Conservation (phyloP, 2,888 invertebrate genomes). For the Chorisops tibialis region DNA sequence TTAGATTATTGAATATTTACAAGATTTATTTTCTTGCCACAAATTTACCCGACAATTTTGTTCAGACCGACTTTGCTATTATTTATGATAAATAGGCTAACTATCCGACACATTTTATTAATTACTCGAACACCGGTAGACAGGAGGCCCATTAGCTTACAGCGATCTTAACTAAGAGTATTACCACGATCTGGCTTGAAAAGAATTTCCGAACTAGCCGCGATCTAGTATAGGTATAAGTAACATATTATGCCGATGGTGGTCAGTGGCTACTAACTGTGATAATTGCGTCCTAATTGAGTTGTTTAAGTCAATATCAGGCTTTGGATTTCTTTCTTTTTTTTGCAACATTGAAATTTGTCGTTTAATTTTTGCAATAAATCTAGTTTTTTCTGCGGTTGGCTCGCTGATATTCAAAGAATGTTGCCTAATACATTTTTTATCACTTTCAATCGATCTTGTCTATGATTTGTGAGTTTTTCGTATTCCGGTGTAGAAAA, state of each 20-base stretch:
- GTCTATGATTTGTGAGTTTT: no score
- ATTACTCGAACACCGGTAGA: slow-evolving; percentile 19
- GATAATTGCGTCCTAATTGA: slow-evolving; percentile 24
- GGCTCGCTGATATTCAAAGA: no score
- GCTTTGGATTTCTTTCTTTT: neutral
- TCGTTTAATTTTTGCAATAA: no score
- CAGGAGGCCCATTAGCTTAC: slow-evolving; percentile 2
- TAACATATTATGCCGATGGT: slow-evolving; percentile 18
- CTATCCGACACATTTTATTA: slow-evolving; percentile 20
- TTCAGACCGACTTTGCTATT: no score
- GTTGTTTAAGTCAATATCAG: slow-evolving; percentile 21
- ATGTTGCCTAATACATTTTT: no score
- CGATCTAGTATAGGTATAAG: neutral
- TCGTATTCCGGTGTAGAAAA: no score
- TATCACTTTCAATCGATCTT: no score
- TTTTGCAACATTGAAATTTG: no score
- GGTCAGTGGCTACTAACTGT: slow-evolving; percentile 15
- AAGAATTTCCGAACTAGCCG: neutral
- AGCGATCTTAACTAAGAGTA: slow-evolving; percentile 16
- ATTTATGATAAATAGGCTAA: slow-evolving; percentile 20
- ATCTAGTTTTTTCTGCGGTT: no score
- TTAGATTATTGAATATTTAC: no score
- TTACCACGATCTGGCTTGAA: neutral
- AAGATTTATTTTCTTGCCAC: no score
- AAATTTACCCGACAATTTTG: no score